phyloP scores from a whole-genome alignment of 2,797 vertebrate genomes.

The Oreochromis grahami region DNA sequence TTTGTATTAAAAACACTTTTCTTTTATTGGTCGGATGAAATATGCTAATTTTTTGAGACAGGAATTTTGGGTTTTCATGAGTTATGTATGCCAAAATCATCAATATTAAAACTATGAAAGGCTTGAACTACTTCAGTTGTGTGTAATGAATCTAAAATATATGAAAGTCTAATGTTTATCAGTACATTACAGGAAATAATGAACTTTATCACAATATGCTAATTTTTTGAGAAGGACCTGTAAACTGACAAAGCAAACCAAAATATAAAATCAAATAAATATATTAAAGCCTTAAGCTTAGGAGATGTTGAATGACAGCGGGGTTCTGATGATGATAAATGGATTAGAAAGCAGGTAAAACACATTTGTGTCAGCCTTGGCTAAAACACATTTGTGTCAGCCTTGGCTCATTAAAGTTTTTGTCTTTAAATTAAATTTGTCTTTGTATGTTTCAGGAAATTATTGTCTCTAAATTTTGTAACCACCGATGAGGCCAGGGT shows the following conservation, averaged over 20 bases:
- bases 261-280: neutral
- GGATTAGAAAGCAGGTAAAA: neutral
- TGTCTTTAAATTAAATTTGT: neutral
- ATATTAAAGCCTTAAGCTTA: neutral
- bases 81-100: no score
- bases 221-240: no score
- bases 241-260: neutral
- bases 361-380: neutral
- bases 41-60: no score
- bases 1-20: no score
- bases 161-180: no score
- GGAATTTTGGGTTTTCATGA: no score
- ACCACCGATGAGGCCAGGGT: neutral
- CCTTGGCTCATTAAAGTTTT: neutral
- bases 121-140: no score
- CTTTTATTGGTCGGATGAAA: no score
- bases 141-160: no score
- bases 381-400: neutral
- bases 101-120: no score
- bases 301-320: neutral
- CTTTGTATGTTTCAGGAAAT: neutral
- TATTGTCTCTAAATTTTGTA: neutral
- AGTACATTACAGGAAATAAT: no score
- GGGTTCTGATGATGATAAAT: neutral
- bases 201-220: no score